These are phyloP conservation scores for Apodemia mormo DNA, from an alignment of 2,888 invertebrate species.

Conservation along the genomic window DNA sequence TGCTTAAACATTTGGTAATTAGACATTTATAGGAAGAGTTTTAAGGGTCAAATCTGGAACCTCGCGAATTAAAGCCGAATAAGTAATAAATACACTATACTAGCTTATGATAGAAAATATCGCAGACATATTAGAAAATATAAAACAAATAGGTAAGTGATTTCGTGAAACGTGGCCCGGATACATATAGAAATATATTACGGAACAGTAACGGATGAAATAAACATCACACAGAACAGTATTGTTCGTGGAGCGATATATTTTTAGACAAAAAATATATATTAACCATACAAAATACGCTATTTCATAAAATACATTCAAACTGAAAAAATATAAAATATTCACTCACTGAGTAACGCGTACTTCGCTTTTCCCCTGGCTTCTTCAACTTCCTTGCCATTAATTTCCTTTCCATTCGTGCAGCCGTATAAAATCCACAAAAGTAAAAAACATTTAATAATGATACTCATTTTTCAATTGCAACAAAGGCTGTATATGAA, in stretches of 20 bases:
- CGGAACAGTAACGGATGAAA: background rate
- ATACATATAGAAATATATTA: no score
- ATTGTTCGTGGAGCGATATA: background rate
- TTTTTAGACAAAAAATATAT: background rate
- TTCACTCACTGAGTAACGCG: conserved; percentile 66
- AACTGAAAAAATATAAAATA: background rate
- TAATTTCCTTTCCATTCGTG: conserved; percentile 38
- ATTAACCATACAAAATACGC: background rate
- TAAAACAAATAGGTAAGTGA: no score
- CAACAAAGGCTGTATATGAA: conserved; percentile 18
- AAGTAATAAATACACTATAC: no score
- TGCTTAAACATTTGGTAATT: no score
- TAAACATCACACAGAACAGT: background rate
- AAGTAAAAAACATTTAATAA: conserved; percentile 31
- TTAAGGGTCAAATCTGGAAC: no score
- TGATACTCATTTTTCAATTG: conserved; percentile 17
- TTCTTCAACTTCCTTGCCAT: conserved; percentile 43
- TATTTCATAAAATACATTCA: conserved; percentile 20
- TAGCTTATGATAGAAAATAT: no score
- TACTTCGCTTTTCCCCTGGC: conserved; percentile 66
- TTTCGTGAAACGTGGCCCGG: no score
- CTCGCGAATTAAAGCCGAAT: no score
- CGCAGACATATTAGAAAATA: no score
- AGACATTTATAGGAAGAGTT: no score
- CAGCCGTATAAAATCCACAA: conserved; percentile 32